A percentile compares a stretch with the other conserved stretches of the same genome.
Evolutionary conservation across 2,888 invertebrate species (phyloP).

Genomic region (Chrysolina americana): DNA sequence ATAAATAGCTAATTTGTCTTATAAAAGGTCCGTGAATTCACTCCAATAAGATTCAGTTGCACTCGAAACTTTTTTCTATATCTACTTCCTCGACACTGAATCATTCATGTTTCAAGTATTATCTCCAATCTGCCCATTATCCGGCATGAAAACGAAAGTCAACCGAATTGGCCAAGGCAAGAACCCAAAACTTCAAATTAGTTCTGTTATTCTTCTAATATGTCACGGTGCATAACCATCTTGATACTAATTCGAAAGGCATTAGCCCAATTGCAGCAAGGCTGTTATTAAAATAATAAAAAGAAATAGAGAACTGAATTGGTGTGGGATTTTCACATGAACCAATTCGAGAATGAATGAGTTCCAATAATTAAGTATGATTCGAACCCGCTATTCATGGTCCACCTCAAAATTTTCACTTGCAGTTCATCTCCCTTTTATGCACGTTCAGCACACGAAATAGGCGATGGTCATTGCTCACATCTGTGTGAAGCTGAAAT

Average conservation of each 20-base stretch:
- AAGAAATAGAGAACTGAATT: slow-evolving; percentile 1
- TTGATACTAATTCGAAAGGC: not conserved
- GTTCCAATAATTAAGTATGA: not conserved
- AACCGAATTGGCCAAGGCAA: not conserved
- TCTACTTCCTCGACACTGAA: not conserved
- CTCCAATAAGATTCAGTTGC: too few species aligned
- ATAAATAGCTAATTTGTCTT: too few species aligned
- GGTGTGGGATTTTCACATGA: slow-evolving; percentile 4
- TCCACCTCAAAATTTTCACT: too few species aligned
- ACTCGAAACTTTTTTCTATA: too few species aligned
- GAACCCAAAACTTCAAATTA: not conserved
- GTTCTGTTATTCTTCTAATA: not conserved
- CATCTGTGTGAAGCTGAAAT: slow-evolving; percentile 35
- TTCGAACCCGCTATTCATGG: not conserved
- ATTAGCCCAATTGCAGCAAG: slow-evolving; percentile 2
- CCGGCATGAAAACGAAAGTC: not conserved
- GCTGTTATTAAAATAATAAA: slow-evolving; percentile 11
- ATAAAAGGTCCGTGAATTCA: too few species aligned
- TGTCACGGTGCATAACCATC: not conserved
- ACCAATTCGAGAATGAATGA: not conserved
- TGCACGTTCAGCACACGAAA: not conserved
- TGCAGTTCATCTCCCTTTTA: too few species aligned
- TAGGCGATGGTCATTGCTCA: not conserved
- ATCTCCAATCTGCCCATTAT: not conserved
- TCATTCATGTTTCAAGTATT: not conserved